Evolutionary conservation across 2,888 invertebrate genomes (phyloP).

Genomic region (Euzetes globulus): DNA sequence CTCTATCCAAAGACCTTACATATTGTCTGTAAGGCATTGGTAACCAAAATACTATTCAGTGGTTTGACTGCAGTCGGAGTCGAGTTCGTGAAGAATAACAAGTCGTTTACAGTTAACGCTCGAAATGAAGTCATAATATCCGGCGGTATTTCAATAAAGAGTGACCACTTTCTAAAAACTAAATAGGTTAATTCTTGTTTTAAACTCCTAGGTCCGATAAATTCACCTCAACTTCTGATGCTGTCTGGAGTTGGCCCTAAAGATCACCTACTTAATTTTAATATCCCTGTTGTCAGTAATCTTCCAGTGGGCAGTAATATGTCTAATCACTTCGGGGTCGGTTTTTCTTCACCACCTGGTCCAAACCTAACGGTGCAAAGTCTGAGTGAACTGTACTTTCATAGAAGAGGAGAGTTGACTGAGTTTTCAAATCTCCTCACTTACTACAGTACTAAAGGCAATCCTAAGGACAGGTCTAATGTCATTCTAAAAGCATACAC

Average conservation of each 20-base stretch:
- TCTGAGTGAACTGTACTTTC: too few species aligned
- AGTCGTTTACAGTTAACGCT: not conserved
- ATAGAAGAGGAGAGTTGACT: not conserved
- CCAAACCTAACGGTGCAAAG: too few species aligned
- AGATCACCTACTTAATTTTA: not conserved
- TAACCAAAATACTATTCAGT: not conserved
- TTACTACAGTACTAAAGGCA: not conserved
- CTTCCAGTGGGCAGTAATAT: not conserved
- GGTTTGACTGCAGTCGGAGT: not conserved
- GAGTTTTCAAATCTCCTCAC: not conserved
- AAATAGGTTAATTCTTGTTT: too few species aligned
- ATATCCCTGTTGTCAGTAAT: not conserved
- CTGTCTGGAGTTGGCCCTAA: not conserved
- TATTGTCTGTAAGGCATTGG: not conserved
- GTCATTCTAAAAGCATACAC: not conserved
- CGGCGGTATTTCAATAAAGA: not conserved
- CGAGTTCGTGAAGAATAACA: not conserved
- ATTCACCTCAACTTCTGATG: constrained; percentile 5
- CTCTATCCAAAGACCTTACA: not conserved
- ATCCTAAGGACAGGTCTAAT: too few species aligned
- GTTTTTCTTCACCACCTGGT: not conserved
- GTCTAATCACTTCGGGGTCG: not conserved
- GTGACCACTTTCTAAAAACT: not conserved
- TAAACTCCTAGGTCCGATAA: not conserved
- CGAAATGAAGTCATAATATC: not conserved